Conservation (phyloP, 2,888 invertebrate genomes). For the Idaea aversata region DNA sequence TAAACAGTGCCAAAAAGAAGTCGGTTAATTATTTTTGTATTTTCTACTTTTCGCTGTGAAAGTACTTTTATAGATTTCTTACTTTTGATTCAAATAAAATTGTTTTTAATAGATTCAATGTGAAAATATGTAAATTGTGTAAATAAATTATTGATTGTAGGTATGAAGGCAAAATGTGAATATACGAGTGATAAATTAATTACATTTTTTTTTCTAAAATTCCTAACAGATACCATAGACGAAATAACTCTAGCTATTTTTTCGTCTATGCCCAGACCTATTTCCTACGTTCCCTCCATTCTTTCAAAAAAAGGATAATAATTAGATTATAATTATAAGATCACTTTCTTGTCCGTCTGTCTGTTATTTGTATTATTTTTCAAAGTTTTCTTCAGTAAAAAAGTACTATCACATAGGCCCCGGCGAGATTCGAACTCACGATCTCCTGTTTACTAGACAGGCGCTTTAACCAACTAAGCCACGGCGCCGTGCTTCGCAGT, state of each 20-base stretch:
- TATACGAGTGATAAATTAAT: constrained; percentile 70
- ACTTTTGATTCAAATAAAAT: neutral
- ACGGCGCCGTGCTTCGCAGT: constrained; percentile 70
- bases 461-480: constrained; percentile 88
- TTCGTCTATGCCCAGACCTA: too few species aligned
- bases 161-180: constrained; percentile 62
- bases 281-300: neutral
- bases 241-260: too few species aligned
- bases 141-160: constrained; percentile 44
- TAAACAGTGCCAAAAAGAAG: neutral
- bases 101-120: neutral
- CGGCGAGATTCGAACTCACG: constrained; percentile 87
- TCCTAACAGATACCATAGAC: neutral
- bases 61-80: neutral
- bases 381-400: constrained; percentile 7
- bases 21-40: neutral
- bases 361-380: neutral
- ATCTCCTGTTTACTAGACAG: constrained; percentile 89
- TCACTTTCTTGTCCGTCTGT: too few species aligned
- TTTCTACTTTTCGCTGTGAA: neutral
- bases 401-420: constrained; percentile 66
- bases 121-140: constrained; percentile 60
- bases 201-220: constrained; percentile 32
- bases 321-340: too few species aligned
- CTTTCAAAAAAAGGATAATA: neutral